Evolutionary conservation across 1,140 invertebrate genomes (phyloP), one percentile per base, ranked within the genome.

Genomic region (Contarinia nasturtii): DNA sequence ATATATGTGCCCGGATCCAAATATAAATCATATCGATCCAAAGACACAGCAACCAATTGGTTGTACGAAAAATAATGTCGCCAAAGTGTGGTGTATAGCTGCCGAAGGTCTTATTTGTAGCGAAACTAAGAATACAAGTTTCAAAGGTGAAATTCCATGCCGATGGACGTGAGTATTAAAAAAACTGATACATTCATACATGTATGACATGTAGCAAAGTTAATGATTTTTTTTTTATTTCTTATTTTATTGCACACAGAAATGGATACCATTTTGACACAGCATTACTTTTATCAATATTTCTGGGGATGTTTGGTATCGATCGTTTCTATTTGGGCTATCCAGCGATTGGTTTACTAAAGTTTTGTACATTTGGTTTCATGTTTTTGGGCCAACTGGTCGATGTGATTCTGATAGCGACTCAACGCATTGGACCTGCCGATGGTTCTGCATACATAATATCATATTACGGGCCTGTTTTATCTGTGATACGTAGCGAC

Each of bases 321-420:
- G 94, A 98, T 64, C 70, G 94, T 51, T 96, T 98, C 65, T 98
- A 97, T 60, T 69, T 98, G 2, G 94, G 94, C 15, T 97, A 98
- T 66, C 87, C 89, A 44, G 93, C 89, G 18, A 77, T 97, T 50
- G 93, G 92, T 1, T 66, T 97, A 42, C 73, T 94, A 7, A 98
- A 98, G 65, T 75, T 97, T 52, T 90, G 89, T 59, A 97, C 93
- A 0, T 67, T 97, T 21, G 94, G 94, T 7, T 96, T 95, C 58
- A 81, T 97, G 73, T 95, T 98, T 59, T 67, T 97, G n/a, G 90
- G 87, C 8, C 92, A 97, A 64, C 70, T 98, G 22, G 69, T 93
- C 48, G 94, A 98, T 66, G 85, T 98, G 17, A 82, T 98, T 57
- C 69, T 98, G 19, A 97, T 98, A 59, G 90, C 92, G 15, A 86